These are phyloP conservation scores for Apostichopus japonicus DNA, from an alignment of 35 echinoderm and acorn worm genomes.

Conservation along the genomic window DNA sequence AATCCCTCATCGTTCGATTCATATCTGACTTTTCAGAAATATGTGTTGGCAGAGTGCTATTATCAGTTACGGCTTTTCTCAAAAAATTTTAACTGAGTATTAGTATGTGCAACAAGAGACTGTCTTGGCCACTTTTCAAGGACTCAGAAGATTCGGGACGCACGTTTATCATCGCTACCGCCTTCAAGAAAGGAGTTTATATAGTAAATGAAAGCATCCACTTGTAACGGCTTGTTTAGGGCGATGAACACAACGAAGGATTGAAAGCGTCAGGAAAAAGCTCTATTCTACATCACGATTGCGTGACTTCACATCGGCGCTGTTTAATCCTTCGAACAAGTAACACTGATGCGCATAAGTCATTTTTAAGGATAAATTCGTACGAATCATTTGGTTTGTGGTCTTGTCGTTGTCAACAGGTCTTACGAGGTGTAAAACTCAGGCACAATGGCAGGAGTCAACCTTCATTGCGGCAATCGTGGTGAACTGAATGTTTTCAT, in stretches of 20 bases:
- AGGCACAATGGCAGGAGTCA: constrained; percentile 71
- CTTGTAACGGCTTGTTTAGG: not conserved
- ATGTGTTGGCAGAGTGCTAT: no score
- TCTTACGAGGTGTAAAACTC: not conserved
- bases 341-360: not conserved
- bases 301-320: not conserved
- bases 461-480: constrained; percentile 74
- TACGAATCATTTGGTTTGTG: not conserved
- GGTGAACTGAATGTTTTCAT: constrained; percentile 69
- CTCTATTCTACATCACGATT: not conserved
- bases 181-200: not conserved
- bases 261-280: constrained; percentile 7
- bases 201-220: not conserved
- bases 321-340: not conserved
- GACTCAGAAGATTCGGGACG: no score
- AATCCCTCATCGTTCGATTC: no score
- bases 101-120: not conserved
- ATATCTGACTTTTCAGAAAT: no score
- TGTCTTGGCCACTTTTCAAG: not conserved
- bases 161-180: not conserved
- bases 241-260: not conserved
- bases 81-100: not conserved
- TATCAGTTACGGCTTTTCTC: no score
- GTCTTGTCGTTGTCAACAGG: not conserved
- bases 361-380: not conserved